Percentiles rank a stretch among this genome's conserved stretches.
phyloP scores from a whole-genome alignment of 1,140 invertebrate species.

The Papilio polyxenes region DNA sequence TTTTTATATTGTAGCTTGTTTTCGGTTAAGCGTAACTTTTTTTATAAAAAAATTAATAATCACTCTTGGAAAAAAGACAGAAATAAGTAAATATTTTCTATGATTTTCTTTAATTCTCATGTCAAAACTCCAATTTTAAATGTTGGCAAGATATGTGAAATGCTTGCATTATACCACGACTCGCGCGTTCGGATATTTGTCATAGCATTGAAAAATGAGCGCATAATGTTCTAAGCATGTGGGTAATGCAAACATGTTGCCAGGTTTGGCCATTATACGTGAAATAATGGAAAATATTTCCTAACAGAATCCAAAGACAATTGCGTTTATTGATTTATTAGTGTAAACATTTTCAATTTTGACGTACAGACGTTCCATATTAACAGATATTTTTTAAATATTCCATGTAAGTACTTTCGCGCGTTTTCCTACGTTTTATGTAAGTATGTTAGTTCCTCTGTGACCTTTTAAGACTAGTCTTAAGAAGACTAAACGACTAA shows the following conservation, averaged over 20 bases:
- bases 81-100: neutral
- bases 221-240: neutral
- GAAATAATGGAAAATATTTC: neutral
- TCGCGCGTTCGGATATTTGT: conserved; percentile 19
- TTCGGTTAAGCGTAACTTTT: neutral
- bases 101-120: neutral
- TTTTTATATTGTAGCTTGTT: neutral
- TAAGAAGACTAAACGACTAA: too few relatives aligned
- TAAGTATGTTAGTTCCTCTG: too few relatives aligned
- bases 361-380: too few relatives aligned
- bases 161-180: neutral
- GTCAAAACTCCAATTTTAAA: neutral
- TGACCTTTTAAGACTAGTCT: too few relatives aligned
- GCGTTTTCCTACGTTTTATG: too few relatives aligned
- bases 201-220: conserved; percentile 28
- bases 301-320: too few relatives aligned
- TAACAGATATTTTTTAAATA: too few relatives aligned
- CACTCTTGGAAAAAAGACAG: neutral
- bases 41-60: neutral
- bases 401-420: too few relatives aligned
- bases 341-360: too few relatives aligned
- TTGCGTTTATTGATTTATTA: too few relatives aligned
- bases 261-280: neutral
- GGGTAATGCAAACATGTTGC: neutral
- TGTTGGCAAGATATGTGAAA: conserved; percentile 4